Evolutionary conservation across 2,113 vertebrate species (phyloP).

Genomic region (Oriolus oriolus): DNA sequence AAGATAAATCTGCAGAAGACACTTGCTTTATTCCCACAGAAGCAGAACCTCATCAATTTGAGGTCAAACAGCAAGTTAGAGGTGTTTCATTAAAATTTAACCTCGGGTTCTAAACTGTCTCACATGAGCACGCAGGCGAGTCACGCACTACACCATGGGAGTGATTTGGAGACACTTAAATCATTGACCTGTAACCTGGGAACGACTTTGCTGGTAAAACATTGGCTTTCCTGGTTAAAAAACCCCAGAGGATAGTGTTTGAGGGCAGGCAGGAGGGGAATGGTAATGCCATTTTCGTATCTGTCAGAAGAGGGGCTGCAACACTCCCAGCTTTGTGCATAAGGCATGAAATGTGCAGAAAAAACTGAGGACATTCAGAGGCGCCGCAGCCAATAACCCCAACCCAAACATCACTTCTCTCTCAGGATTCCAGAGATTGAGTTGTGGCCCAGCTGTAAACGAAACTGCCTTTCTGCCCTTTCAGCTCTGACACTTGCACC

Average conservation of each 20-base stretch:
- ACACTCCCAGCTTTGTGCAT: not conserved
- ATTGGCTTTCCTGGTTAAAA: not conserved
- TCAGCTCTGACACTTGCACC: not conserved
- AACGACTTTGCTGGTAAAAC: constrained; percentile 30
- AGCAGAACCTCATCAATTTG: not conserved
- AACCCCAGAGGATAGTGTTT: not conserved
- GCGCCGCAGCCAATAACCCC: not conserved
- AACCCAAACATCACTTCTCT: not conserved
- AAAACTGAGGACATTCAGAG: not conserved
- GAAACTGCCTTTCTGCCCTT: not conserved
- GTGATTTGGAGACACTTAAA: not conserved
- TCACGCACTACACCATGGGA: not conserved
- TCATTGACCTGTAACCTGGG: constrained; percentile 10
- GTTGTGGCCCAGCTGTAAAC: not conserved
- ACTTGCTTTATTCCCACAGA: not conserved
- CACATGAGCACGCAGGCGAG: not conserved
- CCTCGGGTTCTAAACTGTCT: not conserved
- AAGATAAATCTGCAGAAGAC: not conserved
- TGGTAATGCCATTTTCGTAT: not conserved
- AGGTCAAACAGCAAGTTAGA: not conserved
- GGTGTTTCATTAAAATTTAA: constrained; percentile 57
- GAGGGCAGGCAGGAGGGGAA: not conserved
- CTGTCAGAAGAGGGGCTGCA: not conserved
- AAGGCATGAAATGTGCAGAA: not conserved
- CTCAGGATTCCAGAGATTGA: not conserved